Base-by-base conservation (phyloP, 2,797 vertebrate genomes). In the Hoplostethus mediterraneus region DNA sequence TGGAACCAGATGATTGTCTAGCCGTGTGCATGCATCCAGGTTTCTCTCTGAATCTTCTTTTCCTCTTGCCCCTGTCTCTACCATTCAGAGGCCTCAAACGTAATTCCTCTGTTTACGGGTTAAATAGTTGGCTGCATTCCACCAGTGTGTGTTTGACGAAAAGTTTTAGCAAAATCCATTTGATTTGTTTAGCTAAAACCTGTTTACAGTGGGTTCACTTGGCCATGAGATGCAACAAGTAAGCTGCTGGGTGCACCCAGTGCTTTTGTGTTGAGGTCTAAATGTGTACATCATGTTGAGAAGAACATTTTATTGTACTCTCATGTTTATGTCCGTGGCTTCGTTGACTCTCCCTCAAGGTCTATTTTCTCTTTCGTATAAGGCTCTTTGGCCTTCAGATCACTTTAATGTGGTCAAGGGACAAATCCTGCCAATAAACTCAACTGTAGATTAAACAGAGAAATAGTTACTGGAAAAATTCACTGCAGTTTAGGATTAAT, bases 1-100 rank as follows among this genome's bases (percentile, higher is more conserved):
- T 92, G 71, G 48, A 88, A 79, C 87, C 91, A 94, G 90, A 93
- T 93, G 90, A 89, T 57, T 44, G 81, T 88, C 85, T 85, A 56
- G 51, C 63, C 53, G 1, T 38, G 58, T 14, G 5, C 59, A 60
- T 77, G 67, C 75, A 71, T 84, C 69, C 62, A 48, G 66, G 73
- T 77, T 75, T 79, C 52, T 3, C 40, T 59, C 56, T 33, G 47
- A 59, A 9, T 67, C 67, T 63, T 73, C 44, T 65, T 52, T 21
- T 44, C 51, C 60, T 53, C 8, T 61, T 30, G 47, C 55, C 36
- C 14, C 57, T 49, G 16, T 55, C 30, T 56, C 16, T 57, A 48
- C 76, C 75, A 72, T 64, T 79, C 61, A 48, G 64, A 59, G 49
- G 62, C 63, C 62, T 64, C 55, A 33, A 67, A 71, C 75, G 67